Base-by-base conservation (phyloP, 2,113 vertebrate species). In the Lophura nycthemera region DNA sequence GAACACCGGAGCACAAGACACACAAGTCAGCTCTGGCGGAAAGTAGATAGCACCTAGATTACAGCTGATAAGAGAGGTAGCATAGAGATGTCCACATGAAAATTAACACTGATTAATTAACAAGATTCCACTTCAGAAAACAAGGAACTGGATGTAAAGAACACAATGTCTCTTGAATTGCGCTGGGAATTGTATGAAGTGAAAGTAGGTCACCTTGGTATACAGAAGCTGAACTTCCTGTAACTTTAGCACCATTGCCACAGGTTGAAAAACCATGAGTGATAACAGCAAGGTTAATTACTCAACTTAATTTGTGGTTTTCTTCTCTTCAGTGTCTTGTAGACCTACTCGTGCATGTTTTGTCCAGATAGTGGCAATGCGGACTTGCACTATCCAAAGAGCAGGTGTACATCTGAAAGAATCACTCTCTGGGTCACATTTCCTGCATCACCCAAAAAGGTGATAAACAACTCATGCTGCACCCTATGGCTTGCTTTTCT, bases 331-430 rank as follows among this genome's bases (percentile, higher is more conserved):
- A 0, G 1, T 83, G 12, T 47, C 50, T 71, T 64, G 12, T 4
- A 76, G 47, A 50, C 10, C 54, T 83, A 16, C 10, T 82, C 24
- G 38, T 0, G 0, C 11, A 43, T 0, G 0, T 54, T 92, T 85
- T 93, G 54, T 29, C 40, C 56, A 45, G 43, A n/a, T 22, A 78
- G 81, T 2, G 25, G 5, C 45, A 70, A 6, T 14, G 30, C 30
- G 57, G 56, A 47, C 36, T 34, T 69, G 43, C 11, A 5, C 20
- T 45, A 38, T 34, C 32, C 10, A 30, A 83, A 48, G 43, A 88
- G 38, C 15, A 79, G 15, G 5, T 29, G 4, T 25, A 14, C 16
- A 10, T 42, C 71, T 90, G 21, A 56, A 52, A 86, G 42, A 60
- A 24, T 34, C n/a, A 64, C 18, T 12, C 32, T 18, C 38, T 4